phyloP scores from a whole-genome alignment of 2,113 vertebrate species.

The Crotalus horridus region DNA sequence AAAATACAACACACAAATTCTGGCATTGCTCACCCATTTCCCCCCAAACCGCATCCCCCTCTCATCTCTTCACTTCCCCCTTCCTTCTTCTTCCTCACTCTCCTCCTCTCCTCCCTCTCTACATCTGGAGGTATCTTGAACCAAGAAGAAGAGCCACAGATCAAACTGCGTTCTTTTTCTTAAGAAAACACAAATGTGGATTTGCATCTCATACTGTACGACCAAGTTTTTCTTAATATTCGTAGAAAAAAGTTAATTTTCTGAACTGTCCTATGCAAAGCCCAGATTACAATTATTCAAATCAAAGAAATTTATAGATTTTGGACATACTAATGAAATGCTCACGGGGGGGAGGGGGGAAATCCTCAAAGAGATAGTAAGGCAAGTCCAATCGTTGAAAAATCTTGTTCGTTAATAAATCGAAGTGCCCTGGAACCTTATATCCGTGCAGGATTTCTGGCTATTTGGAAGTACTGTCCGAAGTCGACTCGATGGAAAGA shows the following conservation, averaged over 20 bases:
- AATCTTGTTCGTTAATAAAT: not conserved
- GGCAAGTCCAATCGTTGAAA: not conserved
- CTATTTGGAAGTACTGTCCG: not conserved
- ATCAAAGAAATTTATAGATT: not conserved
- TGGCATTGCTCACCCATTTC: no score
- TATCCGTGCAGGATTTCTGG: not conserved
- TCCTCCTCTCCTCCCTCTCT: no score
- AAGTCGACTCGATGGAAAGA: not conserved
- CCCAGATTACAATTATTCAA: not conserved
- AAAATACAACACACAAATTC: no score
- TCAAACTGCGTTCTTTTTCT: not conserved
- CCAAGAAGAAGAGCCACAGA: not conserved
- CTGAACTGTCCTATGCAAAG: not conserved
- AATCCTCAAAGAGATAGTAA: not conserved
- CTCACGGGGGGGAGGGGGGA: not conserved
- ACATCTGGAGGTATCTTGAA: not conserved
- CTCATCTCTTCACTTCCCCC: no score
- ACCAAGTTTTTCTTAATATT: not conserved
- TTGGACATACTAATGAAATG: not conserved
- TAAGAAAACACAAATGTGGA: not conserved
- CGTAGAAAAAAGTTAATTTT: not conserved
- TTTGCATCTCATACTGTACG: not conserved
- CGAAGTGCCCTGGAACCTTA: not conserved
- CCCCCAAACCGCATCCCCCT: no score
- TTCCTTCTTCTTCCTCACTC: no score